Evolutionary conservation across 2,797 vertebrate genomes (phyloP).

Genomic region (Paedocypris micromegethes): DNA sequence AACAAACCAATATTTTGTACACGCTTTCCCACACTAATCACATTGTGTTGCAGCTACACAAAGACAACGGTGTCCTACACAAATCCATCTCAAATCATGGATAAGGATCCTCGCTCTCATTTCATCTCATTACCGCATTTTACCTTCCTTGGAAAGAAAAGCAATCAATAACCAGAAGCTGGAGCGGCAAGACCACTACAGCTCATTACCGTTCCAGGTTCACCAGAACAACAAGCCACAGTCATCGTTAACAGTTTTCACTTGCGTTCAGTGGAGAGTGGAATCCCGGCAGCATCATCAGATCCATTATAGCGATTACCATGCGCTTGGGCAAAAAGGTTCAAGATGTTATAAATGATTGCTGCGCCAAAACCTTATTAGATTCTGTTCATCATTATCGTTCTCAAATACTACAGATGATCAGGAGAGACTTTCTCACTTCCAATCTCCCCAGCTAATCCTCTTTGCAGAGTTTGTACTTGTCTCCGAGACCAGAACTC

Average conservation of each 20-base stretch:
- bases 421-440: conserved; percentile 29
- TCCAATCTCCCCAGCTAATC: conserved; percentile 7
- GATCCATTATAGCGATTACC: conserved; percentile 18
- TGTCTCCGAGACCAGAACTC: conserved; percentile 12
- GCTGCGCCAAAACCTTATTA: not conserved
- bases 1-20: not conserved
- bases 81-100: conserved; percentile 36
- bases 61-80: conserved; percentile 1
- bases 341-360: not conserved
- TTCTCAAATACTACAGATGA: conserved; percentile 51
- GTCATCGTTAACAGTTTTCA: conserved; percentile 60
- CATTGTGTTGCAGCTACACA: not conserved
- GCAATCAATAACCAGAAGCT: conserved; percentile 61
- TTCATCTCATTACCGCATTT: conserved; percentile 51
- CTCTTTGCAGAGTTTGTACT: conserved; percentile 30
- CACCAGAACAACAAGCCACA: conserved; percentile 52
- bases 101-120: conserved; percentile 46
- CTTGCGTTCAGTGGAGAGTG: conserved; percentile 55
- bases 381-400: conserved; percentile 15
- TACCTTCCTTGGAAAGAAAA: conserved; percentile 45
- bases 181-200: conserved; percentile 46
- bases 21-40: conserved; percentile 1
- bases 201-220: conserved; percentile 62
- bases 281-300: conserved; percentile 51
- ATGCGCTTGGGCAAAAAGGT: not conserved